Evolutionary conservation across 1,140 invertebrate genomes (phyloP).

Genomic region (Pemphigus obesinymphae): DNA sequence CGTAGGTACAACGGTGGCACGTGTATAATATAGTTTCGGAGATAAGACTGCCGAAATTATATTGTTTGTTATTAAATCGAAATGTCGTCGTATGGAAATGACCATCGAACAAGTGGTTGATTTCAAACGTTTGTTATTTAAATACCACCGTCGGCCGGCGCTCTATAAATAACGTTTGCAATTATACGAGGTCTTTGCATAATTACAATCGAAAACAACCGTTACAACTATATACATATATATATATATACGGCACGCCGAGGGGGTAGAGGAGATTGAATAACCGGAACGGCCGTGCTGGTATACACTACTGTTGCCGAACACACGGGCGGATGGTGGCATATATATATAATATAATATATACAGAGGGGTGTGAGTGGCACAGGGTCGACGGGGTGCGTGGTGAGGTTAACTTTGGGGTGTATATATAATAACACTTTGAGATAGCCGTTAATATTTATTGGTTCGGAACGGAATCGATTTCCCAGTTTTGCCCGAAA

Average conservation of each 20-base stretch:
- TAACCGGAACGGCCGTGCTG: constrained; percentile 15
- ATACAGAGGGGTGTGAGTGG: background rate
- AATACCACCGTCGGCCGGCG: background rate
- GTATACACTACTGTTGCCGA: background rate
- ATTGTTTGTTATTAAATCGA: background rate
- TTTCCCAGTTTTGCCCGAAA: background rate
- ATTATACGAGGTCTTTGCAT: background rate
- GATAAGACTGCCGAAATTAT: too few species aligned
- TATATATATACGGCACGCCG: too few species aligned
- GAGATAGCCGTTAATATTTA: constrained; percentile 39
- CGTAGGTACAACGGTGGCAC: too few species aligned
- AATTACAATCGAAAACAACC: background rate
- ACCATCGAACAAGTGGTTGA: background rate
- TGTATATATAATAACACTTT: constrained; percentile 32
- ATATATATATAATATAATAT: background rate
- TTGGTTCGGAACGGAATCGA: constrained; percentile 27
- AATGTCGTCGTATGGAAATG: background rate
- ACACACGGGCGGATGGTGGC: too few species aligned
- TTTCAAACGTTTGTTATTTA: background rate
- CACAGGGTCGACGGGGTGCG: background rate
- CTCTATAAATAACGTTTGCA: background rate
- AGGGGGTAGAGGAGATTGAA: background rate
- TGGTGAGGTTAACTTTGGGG: constrained; percentile 14
- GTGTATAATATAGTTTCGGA: too few species aligned
- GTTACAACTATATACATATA: too few species aligned